Percentiles rank a stretch among this genome's conserved stretches.
Evolutionary conservation across 2,888 invertebrate species (phyloP).

Genomic region (Cremastinae sp.): DNA sequence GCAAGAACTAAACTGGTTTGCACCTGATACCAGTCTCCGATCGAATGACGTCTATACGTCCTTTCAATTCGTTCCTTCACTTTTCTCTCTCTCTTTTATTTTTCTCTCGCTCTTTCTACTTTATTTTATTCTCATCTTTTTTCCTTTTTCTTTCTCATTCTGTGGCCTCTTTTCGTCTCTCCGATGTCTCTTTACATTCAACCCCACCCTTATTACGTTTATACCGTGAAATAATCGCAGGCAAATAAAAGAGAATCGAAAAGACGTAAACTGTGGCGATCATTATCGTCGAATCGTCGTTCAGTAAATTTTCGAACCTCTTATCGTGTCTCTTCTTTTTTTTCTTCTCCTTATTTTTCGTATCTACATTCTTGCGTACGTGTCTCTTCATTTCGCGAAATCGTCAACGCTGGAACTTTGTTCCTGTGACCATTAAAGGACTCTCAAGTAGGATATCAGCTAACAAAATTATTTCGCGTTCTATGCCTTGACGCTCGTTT

Average conservation of each 20-base stretch:
- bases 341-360: conserved; percentile 36
- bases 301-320: conserved; percentile 59
- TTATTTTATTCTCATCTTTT: conserved; percentile 39
- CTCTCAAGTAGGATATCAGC: conserved; percentile 53
- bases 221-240: conserved; percentile 9
- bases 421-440: conserved; percentile 54
- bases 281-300: conserved; percentile 57
- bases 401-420: conserved; percentile 51
- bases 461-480: conserved; percentile 56
- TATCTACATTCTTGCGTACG: conserved; percentile 29
- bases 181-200: conserved; percentile 9
- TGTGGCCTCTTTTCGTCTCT: conserved; percentile 37
- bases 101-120: conserved; percentile 53
- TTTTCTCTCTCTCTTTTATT: conserved; percentile 42
- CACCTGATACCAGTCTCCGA: conserved; percentile 78
- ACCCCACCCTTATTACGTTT: conserved; percentile 12
- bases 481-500: conserved; percentile 29
- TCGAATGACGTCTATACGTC: conserved; percentile 76
- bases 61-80: conserved; percentile 72
- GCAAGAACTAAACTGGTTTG: conserved; percentile 77
- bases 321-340: conserved; percentile 6
- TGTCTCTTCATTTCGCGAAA: conserved; percentile 53
- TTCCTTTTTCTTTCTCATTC: conserved; percentile 37
- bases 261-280: conserved; percentile 55
- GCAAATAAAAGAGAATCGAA: conserved; percentile 39